phyloP scores from a whole-genome alignment of 1,140 invertebrate genomes.

The Drosophila chauvacae region DNA sequence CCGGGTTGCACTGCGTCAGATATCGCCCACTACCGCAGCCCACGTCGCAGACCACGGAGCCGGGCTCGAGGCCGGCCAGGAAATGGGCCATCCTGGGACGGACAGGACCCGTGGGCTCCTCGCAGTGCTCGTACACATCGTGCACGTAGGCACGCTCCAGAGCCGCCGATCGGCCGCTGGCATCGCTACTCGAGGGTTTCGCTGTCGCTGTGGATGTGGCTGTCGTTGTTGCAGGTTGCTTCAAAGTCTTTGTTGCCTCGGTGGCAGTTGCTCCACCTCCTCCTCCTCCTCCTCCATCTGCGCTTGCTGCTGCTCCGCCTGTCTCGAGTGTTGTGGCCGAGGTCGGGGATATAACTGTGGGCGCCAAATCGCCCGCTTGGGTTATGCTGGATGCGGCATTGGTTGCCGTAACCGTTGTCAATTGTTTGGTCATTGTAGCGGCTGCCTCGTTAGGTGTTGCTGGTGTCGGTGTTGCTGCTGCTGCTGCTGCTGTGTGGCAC shows the following conservation, averaged over 20 bases:
- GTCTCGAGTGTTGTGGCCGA: constrained; percentile 35
- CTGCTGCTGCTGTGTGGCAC: constrained; percentile 39
- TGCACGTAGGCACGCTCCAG: constrained; percentile 97
- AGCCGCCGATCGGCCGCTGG: constrained; percentile 88
- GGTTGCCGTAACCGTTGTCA: constrained; percentile 70
- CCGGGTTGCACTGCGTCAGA: constrained; percentile 91
- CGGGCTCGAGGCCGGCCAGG: constrained; percentile 93
- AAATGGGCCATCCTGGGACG: constrained; percentile 95
- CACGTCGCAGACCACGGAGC: constrained; percentile 96
- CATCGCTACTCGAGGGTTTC: constrained; percentile 65
- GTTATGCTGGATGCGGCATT: constrained; percentile 70
- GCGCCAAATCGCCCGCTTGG: constrained; percentile 67
- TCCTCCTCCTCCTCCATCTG: constrained; percentile 1
- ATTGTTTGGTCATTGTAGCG: constrained; percentile 77
- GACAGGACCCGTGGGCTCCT: constrained; percentile 89
- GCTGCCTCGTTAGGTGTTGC: constrained; percentile 33
- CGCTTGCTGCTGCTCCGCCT: constrained; percentile 1
- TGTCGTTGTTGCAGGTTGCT: constrained; percentile 37
- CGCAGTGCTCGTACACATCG: constrained; percentile 95
- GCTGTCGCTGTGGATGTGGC: constrained; percentile 24
- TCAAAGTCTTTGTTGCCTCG: constrained; percentile 44
- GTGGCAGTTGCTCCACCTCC: constrained; percentile 15
- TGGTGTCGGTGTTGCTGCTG: constrained; percentile 32
- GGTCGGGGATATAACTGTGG: constrained; percentile 72
- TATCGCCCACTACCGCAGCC: constrained; percentile 98